Evolutionary conservation across 2,888 invertebrate species (phyloP), one percentile per base, ranked within the genome.

Genomic region (Cyclophora punctaria): DNA sequence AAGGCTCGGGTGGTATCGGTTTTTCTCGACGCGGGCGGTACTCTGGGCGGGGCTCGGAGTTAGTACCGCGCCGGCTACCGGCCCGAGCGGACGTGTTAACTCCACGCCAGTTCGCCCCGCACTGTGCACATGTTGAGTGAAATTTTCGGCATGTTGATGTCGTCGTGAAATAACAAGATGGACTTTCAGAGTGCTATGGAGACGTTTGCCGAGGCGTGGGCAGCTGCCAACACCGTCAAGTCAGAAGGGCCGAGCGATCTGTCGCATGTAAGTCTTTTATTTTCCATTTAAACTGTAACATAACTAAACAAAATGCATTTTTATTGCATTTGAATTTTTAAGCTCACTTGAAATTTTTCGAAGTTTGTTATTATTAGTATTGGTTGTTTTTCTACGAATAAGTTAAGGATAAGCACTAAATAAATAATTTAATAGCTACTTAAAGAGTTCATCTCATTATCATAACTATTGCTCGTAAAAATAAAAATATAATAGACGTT

Each of bases 121-220:
- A 62, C 63, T 71, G 78, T 72, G 75, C 81, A 75, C 80, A 79
- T 80, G 83, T 74, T 74, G 68, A 75, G 81, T 82, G 76, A 78
- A 49, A 75, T 70, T 76, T 74, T 79, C 87, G 87, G 81, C 85
- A 86, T 88, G 83, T 80, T 80, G 76, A 85, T 84, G 79, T 85
- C 86, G 75, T 77, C 80, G 85, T 87, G 84, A 84, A 73, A 59
- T 69, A 66, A 70, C 77, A 85, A 85, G 80, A 97, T 98, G 97
- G 97, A 97, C 95, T 97, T 97, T 92, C 96, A 97, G 91, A 97
- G 97, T 92, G 97, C 97, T 71, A 97, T 98, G 97, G 97, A 98
- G 91, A 97, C 97, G 68, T 97, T 98, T 85, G 97, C 97, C 64
- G 97, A 98, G 91, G 97, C 97, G 68, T 98, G 97, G 97, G 96